Evolutionary conservation across 2,888 invertebrate genomes (phyloP).

Genomic region (Nematopogon swammerdamellus): DNA sequence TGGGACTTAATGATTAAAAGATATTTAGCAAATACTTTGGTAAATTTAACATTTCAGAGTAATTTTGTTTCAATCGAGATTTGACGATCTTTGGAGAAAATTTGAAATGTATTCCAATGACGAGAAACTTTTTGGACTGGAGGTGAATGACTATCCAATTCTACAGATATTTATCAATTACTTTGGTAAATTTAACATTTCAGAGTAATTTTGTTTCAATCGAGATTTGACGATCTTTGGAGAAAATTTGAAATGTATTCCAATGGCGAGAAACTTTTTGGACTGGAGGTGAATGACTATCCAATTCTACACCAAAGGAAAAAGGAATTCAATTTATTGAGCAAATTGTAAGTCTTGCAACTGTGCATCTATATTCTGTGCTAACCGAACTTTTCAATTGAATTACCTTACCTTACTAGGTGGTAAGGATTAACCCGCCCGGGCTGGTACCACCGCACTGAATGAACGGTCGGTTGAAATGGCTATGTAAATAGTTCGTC

Average conservation of each 20-base stretch:
- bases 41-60: conserved; percentile 58
- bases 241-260: conserved; percentile 78
- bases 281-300: conserved; percentile 79
- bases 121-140: conserved; percentile 80
- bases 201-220: conserved; percentile 71
- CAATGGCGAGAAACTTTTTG: conserved; percentile 82
- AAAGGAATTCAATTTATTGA: conserved; percentile 80
- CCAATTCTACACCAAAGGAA: conserved; percentile 75
- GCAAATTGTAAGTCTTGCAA: conserved; percentile 64
- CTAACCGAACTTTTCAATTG: too few relatives aligned
- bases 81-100: conserved; percentile 79
- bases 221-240: conserved; percentile 80
- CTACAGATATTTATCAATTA: too few relatives aligned
- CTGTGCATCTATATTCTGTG: too few relatives aligned
- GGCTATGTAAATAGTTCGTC: too few relatives aligned
- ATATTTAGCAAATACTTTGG: too few relatives aligned
- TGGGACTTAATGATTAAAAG: too few relatives aligned
- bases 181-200: too few relatives aligned
- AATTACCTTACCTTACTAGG: too few relatives aligned
- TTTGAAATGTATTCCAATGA: conserved; percentile 82
- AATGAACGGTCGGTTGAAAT: too few relatives aligned
- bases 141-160: conserved; percentile 78
- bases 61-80: conserved; percentile 71
- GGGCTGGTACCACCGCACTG: too few relatives aligned
- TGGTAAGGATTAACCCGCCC: too few relatives aligned